A percentile compares a stretch with the other conserved stretches of the same genome.
phyloP scores from a whole-genome alignment of 2,888 invertebrate species.

The Chymomyza caudatula region DNA sequence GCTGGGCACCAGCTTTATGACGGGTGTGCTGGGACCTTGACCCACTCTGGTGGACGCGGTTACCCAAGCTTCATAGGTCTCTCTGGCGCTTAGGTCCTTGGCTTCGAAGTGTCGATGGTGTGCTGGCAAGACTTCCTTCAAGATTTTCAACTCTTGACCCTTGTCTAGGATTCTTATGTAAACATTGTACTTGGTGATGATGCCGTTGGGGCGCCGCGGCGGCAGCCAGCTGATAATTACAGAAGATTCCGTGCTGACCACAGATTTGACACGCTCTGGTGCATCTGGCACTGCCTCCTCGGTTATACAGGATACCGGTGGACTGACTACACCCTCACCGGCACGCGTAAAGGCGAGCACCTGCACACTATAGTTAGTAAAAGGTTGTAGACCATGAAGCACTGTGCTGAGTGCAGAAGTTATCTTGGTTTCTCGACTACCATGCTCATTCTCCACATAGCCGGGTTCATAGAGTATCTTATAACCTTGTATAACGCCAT shows the following conservation, averaged over 20 bases:
- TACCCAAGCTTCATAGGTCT: slow-evolving; percentile 82
- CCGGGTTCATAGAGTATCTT: slow-evolving; percentile 84
- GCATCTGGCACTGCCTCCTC: slow-evolving; percentile 82
- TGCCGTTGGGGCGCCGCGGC: slow-evolving; percentile 82
- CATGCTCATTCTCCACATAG: slow-evolving; percentile 74
- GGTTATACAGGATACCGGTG: slow-evolving; percentile 80
- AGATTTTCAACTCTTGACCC: slow-evolving; percentile 79
- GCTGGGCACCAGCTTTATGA: slow-evolving; percentile 79
- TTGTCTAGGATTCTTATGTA: slow-evolving; percentile 80
- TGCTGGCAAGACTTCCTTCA: slow-evolving; percentile 78
- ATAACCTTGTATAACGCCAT: slow-evolving; percentile 86
- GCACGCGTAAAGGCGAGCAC: slow-evolving; percentile 82
- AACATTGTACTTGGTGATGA: slow-evolving; percentile 82
- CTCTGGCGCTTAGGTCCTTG: slow-evolving; percentile 79
- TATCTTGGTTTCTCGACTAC: slow-evolving; percentile 79
- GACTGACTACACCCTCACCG: slow-evolving; percentile 81
- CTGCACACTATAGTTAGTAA: slow-evolving; percentile 83
- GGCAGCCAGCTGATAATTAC: slow-evolving; percentile 83
- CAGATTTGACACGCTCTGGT: slow-evolving; percentile 82
- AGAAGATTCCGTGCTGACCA: slow-evolving; percentile 80
- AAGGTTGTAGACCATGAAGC: slow-evolving; percentile 81
- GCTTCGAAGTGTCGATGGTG: slow-evolving; percentile 80
- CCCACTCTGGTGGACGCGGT: slow-evolving; percentile 82
- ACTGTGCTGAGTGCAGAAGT: slow-evolving; percentile 80
- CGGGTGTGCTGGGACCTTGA: slow-evolving; percentile 81